Evolutionary conservation across 2,113 vertebrate genomes (phyloP), one percentile per base, ranked within the genome.

Genomic region (Holacanthus passer): DNA sequence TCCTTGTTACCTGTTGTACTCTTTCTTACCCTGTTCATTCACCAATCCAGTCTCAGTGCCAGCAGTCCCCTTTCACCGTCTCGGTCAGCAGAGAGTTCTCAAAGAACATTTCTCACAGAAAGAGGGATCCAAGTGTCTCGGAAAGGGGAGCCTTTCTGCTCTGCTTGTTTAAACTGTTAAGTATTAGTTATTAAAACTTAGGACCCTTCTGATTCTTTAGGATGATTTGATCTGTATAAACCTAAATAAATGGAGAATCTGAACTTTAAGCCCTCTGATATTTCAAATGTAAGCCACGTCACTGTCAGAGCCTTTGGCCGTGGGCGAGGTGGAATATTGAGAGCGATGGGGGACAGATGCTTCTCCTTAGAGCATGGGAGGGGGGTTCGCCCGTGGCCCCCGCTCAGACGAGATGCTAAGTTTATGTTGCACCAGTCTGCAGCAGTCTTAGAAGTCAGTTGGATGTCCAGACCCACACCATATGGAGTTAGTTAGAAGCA

Each of bases 1-100:
- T 91, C 93, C 92, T 93, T 92, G 91, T 93, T 93, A 93, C 93
- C 92, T 94, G 92, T 90, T 93, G 92, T 94, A 87, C 81, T 85
- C 93, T 92, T 93, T 94, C 90, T 88, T 81, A 77, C 64, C 58
- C 73, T 2, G 63, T 84, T 88, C 87, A 92, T 93, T 93, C 89
- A 93, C 80, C 79, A 86, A 60, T 64, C 60, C 47, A 39, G 6
- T 24, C 77, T 87, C 83, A 16, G 73, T 90, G 88, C 91, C 89
- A 89, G 79, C 89, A 84, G 73, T n/a, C 41, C 59, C 80, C 77
- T 85, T 90, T 87, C 85, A 89, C 83, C 60, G 22, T 41, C 64
- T 48, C 59, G 52, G 41, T 85, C 76, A 81, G 72, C 52, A 68
- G 87, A 74, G 84, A 77, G 56, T 83, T 86, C 83, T 74, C 90